phyloP scores from a whole-genome alignment of 2,113 vertebrate genomes.

The Paradisaea rubra region DNA sequence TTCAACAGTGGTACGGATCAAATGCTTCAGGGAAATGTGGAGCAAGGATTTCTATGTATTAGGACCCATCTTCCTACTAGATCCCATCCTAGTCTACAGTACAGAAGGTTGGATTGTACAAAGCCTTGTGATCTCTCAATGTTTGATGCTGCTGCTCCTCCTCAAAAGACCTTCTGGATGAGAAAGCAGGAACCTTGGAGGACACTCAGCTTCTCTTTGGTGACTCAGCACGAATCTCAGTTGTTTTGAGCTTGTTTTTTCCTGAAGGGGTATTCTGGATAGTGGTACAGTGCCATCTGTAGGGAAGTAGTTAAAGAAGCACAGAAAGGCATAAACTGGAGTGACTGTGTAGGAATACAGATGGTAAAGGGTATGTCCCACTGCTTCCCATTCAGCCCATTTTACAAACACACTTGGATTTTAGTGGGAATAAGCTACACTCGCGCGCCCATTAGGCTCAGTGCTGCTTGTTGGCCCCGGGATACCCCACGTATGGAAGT shows the following conservation, averaged over 20 bases:
- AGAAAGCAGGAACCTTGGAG: not conserved
- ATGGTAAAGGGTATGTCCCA: not conserved
- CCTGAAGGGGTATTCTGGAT: not conserved
- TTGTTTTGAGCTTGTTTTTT: not conserved
- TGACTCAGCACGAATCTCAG: not conserved
- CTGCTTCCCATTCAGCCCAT: not conserved
- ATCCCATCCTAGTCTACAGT: not conserved
- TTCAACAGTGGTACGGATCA: not conserved
- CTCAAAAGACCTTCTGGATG: not conserved
- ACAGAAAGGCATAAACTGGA: not conserved
- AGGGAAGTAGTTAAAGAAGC: slow-evolving; percentile 43
- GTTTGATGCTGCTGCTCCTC: not conserved
- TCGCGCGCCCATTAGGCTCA: accelerated
- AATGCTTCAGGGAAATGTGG: not conserved
- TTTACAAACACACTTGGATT: not conserved
- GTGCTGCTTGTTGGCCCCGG: not conserved
- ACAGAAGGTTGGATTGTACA: not conserved
- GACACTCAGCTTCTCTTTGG: not conserved
- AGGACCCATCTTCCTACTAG: not conserved
- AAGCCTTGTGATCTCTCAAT: not conserved
- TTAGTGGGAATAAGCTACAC: not conserved
- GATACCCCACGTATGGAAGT: not conserved
- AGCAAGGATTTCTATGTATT: not conserved
- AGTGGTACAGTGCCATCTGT: slow-evolving; percentile 61
- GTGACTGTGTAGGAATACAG: not conserved